A percentile compares a stretch with the other conserved stretches of the same genome.
Evolutionary conservation across 1,140 invertebrate genomes (phyloP).

Genomic region (Meloidogyne exigua): DNA sequence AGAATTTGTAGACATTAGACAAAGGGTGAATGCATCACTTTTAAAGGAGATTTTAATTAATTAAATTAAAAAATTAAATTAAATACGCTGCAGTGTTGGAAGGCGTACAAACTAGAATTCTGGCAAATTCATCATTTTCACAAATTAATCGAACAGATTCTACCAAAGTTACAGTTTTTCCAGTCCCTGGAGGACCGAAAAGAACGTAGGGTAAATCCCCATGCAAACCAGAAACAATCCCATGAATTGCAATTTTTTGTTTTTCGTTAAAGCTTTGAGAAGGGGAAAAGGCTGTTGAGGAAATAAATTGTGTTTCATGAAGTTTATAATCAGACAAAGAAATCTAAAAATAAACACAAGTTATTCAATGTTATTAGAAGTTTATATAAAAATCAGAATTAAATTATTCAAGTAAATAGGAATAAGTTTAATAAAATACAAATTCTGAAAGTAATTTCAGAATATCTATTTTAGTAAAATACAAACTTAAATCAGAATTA

Average conservation of each 20-base stretch:
- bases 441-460: no score
- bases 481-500: no score
- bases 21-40: not conserved
- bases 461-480: no score
- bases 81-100: constrained; percentile 34
- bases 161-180: constrained; percentile 32
- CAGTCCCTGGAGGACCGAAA: constrained; percentile 18
- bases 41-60: not conserved
- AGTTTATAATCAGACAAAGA: not conserved
- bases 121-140: not conserved
- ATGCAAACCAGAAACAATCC: not conserved
- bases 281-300: not conserved
- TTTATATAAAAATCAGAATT: no score
- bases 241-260: not conserved
- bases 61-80: not conserved
- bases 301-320: not conserved
- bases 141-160: constrained; percentile 31
- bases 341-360: not conserved
- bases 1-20: not conserved
- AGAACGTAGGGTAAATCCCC: not conserved
- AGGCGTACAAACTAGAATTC: constrained; percentile 32
- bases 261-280: not conserved
- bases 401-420: no score
- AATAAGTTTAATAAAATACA: no score
- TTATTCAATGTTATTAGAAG: no score